Base-by-base conservation (phyloP, 2,888 invertebrate species). In the Pheosia tremula region DNA sequence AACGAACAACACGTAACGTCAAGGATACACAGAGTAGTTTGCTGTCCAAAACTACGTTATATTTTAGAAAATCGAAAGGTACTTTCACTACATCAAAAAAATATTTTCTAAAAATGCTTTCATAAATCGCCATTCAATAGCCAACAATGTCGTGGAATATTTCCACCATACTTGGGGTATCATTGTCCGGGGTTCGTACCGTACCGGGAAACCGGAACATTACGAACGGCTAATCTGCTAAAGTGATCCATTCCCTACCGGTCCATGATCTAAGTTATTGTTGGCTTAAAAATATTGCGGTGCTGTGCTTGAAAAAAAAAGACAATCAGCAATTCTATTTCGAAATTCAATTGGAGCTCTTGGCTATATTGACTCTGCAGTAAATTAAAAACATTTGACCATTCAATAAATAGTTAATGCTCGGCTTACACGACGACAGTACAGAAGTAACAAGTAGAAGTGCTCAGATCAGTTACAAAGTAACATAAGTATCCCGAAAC, bases 201-300 rank as follows among this genome's bases (percentile, higher is more conserved):
- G 67, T 65, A 68, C 62, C 69, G 64, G 65, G 64, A 67, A 64
- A 79, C 84, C 87, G 88, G 86, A 73, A 79, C 87, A 87, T 89
- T 87, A 86, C 73, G 63, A 60, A 57, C 65, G 66, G 84, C 82
- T 89, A 89, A 90, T 90, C 89, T 88, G 53, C 71, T 79, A 85
- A 85, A 89, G 89, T 87, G 86, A 80, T 71, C 75, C 70, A 77
- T 77, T 79, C 79, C 63, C 74, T 79, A 80, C 71, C 71, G 74
- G 24, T 75, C 45, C 5, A 56, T 62, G 65, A 75, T 74, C 63
- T 59, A 75, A 67, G 59, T 68, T 72, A 80, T 85, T 84, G 85
- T 83, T 80, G 83, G 72, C 68, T 62, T 75, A 68, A 84, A 83
- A 81, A 79, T 80, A 82, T 78, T 70, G 71, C 63, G 67, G 62